Conservation (phyloP, 1,140 invertebrate genomes). For the Nylanderia fulva region DNA sequence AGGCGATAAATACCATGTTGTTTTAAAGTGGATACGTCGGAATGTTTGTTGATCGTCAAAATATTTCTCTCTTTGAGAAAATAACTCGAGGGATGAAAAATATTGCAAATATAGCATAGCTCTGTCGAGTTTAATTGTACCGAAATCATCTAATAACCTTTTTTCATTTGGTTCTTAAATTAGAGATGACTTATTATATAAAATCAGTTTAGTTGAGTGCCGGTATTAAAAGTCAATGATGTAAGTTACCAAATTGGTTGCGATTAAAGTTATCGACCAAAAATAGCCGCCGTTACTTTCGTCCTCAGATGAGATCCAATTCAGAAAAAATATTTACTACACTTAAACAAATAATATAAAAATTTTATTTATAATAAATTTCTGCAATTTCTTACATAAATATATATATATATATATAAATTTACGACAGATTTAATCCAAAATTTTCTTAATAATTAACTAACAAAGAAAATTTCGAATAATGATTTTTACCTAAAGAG, state of each 20-base stretch:
- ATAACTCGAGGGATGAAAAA: not conserved
- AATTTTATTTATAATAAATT: not conserved
- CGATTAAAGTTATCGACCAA: conserved; percentile 13
- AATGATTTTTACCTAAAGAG: not conserved
- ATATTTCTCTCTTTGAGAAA: not conserved
- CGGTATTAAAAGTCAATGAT: conserved; percentile 17
- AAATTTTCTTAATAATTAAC: not conserved
- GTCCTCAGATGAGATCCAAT: not conserved
- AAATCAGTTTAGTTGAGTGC: not conserved
- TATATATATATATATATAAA: not conserved
- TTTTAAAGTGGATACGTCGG: not conserved
- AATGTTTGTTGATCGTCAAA: conserved; percentile 6
- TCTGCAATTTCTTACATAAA: not conserved
- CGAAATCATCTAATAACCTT: not conserved
- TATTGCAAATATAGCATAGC: not conserved
- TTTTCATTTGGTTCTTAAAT: not conserved
- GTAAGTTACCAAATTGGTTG: conserved; percentile 18
- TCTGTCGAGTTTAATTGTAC: not conserved
- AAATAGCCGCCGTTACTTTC: conserved; percentile 25
- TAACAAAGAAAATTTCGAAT: not conserved
- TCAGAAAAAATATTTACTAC: not conserved
- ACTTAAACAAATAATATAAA: not conserved
- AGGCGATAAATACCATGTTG: conserved; percentile 21
- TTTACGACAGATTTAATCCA: not conserved
- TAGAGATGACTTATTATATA: too few species aligned